These are phyloP conservation scores for Arothron firmamentum DNA, from an alignment of 2,113 vertebrate genomes.

Conservation along the genomic window DNA sequence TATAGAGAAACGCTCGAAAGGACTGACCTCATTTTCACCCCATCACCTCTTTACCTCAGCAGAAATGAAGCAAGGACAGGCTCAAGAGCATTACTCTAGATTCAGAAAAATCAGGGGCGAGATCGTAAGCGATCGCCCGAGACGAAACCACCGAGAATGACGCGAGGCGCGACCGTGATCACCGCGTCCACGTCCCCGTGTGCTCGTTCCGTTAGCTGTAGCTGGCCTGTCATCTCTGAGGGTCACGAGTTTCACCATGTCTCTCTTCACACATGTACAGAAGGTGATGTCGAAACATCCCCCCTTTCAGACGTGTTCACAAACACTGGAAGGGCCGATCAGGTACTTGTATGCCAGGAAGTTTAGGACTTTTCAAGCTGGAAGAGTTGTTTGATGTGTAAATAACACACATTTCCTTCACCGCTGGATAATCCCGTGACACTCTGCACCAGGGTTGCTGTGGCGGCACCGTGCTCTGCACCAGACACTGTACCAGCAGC, in stretches of 20 bases:
- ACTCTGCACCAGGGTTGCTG: too few relatives aligned
- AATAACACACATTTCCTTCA: too few relatives aligned
- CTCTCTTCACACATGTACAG: too few relatives aligned
- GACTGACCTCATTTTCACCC: conserved; percentile 51
- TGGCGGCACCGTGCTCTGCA: too few relatives aligned
- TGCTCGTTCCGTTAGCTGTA: conserved; percentile 61
- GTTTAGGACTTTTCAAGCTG: too few relatives aligned
- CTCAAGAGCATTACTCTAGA: background rate
- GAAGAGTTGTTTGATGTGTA: too few relatives aligned
- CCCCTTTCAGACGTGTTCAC: too few relatives aligned
- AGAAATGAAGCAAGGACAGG: conserved; percentile 30
- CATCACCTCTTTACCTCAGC: conserved; percentile 49
- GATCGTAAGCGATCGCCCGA: conserved; percentile 22
- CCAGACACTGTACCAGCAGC: too few relatives aligned
- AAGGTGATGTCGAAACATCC: too few relatives aligned
- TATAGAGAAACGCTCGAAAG: conserved; percentile 36
- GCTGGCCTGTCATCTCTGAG: conserved; percentile 39
- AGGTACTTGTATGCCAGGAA: too few relatives aligned
- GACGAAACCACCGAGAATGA: conserved; percentile 24
- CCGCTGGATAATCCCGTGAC: too few relatives aligned
- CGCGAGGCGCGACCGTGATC: conserved; percentile 33
- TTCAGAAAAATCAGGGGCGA: conserved; percentile 5
- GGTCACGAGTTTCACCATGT: conserved; percentile 26
- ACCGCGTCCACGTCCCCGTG: conserved; percentile 31
- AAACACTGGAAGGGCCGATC: too few relatives aligned